These are phyloP conservation scores for Crotalus viridis DNA, from an alignment of 2,113 vertebrate species.

Conservation along the genomic window DNA sequence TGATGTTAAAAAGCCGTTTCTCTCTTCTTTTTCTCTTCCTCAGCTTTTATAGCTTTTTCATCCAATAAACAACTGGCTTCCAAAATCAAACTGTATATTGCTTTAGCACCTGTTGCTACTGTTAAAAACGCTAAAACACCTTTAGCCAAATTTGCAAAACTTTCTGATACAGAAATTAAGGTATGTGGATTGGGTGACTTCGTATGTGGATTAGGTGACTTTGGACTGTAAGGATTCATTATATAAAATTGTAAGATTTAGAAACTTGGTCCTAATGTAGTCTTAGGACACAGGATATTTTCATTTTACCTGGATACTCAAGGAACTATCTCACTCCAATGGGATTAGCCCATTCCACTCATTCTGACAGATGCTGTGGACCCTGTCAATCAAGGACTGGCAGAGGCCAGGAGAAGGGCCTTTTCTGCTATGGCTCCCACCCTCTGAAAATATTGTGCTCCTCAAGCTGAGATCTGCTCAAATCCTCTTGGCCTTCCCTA, in stretches of 20 bases:
- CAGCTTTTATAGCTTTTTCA: not conserved
- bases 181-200: constrained; percentile 58
- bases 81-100: constrained; percentile 85
- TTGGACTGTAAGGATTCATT: not conserved
- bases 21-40: not conserved
- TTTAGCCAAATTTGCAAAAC: constrained; percentile 70
- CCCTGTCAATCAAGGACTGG: not conserved
- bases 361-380: not conserved
- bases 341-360: not conserved
- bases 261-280: not conserved
- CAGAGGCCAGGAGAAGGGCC: not conserved
- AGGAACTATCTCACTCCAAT: not conserved
- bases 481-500: not conserved
- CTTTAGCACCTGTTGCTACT: constrained; percentile 82
- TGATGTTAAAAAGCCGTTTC: not conserved
- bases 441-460: not conserved
- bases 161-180: constrained; percentile 79
- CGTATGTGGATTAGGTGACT: constrained; percentile 44
- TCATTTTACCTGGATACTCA: not conserved
- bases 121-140: constrained; percentile 73
- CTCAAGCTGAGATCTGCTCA: not conserved
- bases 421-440: not conserved
- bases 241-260: not conserved
- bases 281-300: not conserved
- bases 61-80: constrained; percentile 71